phyloP scores from a whole-genome alignment of 1,140 invertebrate species.

The Penaeus chinensis region DNA sequence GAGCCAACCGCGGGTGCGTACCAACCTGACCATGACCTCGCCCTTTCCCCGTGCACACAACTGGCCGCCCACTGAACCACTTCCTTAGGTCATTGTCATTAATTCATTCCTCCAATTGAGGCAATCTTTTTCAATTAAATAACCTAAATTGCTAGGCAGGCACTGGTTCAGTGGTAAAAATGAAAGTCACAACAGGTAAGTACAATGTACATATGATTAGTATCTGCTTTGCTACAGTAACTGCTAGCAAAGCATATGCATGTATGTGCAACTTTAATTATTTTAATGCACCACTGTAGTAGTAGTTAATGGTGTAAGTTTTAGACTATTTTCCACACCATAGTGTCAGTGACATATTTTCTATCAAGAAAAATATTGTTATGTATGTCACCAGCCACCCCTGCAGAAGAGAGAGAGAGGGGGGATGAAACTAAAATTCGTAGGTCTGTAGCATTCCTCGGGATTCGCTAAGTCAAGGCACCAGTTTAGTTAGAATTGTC shows the following conservation, averaged over 20 bases:
- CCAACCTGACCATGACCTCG: constrained; percentile 54
- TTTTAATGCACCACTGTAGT: no score
- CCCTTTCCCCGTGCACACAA: constrained; percentile 52
- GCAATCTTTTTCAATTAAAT: no score
- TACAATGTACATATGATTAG: neutral
- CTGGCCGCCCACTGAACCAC: constrained; percentile 58
- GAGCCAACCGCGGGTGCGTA: constrained; percentile 57
- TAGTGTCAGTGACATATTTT: no score
- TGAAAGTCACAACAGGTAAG: constrained; percentile 36
- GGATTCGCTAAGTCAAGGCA: no score
- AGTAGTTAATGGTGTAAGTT: no score
- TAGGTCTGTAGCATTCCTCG: no score
- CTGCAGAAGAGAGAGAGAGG: no score
- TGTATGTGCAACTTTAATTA: neutral
- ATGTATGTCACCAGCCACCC: no score
- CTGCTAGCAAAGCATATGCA: neutral
- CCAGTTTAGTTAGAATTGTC: no score
- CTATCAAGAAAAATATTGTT: no score
- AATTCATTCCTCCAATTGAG: neutral
- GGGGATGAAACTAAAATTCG: no score
- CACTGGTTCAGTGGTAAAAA: constrained; percentile 53
- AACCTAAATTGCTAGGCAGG: neutral
- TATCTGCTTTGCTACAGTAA: neutral
- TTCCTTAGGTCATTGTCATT: constrained; percentile 12
- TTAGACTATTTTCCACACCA: no score